These are phyloP conservation scores for Haliclystus octoradiatus DNA, from an alignment of 30 jellyfish, hydroid and myxozoan genomes.

Conservation along the genomic window DNA sequence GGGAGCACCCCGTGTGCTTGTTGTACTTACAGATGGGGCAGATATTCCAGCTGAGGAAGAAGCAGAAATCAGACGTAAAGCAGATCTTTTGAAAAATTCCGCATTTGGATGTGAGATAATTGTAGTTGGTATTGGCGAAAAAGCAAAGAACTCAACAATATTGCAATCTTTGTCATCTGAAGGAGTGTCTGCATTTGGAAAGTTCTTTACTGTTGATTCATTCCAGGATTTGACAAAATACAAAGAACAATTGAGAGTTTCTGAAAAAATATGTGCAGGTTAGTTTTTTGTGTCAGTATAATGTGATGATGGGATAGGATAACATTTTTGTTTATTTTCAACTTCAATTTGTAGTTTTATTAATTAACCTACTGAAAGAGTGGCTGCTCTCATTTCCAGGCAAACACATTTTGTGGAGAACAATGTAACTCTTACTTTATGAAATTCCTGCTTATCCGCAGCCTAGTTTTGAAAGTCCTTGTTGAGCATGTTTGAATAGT, in stretches of 20 bases:
- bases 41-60: constrained; percentile 19
- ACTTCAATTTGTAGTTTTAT: no score
- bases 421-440: no score
- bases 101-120: constrained; percentile 48
- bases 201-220: constrained; percentile 27
- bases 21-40: constrained; percentile 59
- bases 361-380: no score
- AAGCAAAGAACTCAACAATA: constrained; percentile 18
- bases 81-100: constrained; percentile 10
- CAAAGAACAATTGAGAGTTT: constrained; percentile 34
- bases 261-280: constrained; percentile 82
- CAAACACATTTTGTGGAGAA: no score
- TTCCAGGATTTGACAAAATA: constrained; percentile 24
- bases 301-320: no score
- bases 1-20: constrained; percentile 61
- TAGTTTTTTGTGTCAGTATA: not conserved
- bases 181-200: constrained; percentile 8
- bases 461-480: no score
- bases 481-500: no score
- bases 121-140: constrained; percentile 49
- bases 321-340: no score
- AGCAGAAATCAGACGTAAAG: constrained; percentile 44
- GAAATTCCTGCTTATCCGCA: no score
- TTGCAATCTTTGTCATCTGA: constrained; percentile 43
- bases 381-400: no score